A percentile compares a stretch with the other conserved stretches of the same genome.
phyloP scores from a whole-genome alignment of 2,113 vertebrate species.

The Lepisosteus oculatus region DNA sequence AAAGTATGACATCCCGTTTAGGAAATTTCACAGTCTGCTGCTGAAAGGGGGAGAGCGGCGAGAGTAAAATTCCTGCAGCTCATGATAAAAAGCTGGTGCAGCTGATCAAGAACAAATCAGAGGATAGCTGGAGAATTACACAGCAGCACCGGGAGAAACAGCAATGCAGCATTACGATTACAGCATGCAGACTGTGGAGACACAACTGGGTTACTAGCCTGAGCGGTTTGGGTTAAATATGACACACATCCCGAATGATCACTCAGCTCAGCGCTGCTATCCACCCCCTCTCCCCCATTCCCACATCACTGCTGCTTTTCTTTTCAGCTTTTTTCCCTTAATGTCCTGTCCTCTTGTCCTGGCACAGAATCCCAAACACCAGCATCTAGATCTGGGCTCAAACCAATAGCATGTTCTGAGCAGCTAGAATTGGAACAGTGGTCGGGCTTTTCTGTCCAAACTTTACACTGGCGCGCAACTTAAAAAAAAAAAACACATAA shows the following conservation, averaged over 20 bases:
- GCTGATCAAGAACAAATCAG: conserved; percentile 65
- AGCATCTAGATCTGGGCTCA: too few species aligned
- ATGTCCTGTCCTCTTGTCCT: conserved; percentile 14
- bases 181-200: conserved; percentile 45
- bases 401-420: conserved; percentile 24
- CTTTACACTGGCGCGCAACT: background rate
- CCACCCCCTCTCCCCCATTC: conserved; percentile 15
- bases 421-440: conserved; percentile 52
- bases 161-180: conserved; percentile 71
- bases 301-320: background rate
- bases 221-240: conserved; percentile 54
- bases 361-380: too few species aligned
- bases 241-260: conserved; percentile 55
- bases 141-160: conserved; percentile 59
- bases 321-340: conserved; percentile 31
- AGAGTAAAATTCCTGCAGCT: conserved; percentile 70
- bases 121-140: conserved; percentile 51
- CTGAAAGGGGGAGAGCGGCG: conserved; percentile 30
- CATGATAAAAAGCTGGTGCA: conserved; percentile 56
- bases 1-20: conserved; percentile 66
- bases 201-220: conserved; percentile 67
- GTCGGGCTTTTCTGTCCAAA: conserved; percentile 31
- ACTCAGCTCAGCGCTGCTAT: conserved; percentile 31
- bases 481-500: conserved; percentile 25
- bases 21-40: conserved; percentile 58